phyloP scores from a whole-genome alignment of 2,113 vertebrate genomes.

The Tylochromis polylepis region DNA sequence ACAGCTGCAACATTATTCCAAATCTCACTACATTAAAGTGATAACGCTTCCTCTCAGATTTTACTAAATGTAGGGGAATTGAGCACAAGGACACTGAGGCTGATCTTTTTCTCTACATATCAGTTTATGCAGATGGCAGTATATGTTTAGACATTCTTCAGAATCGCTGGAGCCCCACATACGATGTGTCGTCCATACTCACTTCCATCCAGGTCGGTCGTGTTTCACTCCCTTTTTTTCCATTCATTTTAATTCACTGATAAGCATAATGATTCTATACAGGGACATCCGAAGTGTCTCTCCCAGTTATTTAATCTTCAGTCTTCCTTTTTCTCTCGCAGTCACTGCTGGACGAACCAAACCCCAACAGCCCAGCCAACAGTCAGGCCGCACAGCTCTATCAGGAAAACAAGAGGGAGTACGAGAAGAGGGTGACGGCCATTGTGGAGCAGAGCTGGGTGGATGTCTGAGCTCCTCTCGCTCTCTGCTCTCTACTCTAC shows the following conservation, averaged over 20 bases:
- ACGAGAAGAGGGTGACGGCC: slow-evolving; percentile 97
- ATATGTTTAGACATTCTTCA: slow-evolving; percentile 99
- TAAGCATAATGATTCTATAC: neutral
- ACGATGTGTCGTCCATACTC: slow-evolving; percentile 97
- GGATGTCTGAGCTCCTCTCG: slow-evolving; percentile 78
- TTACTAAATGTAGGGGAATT: no score
- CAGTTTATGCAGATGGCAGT: slow-evolving; percentile 98
- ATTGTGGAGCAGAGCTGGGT: slow-evolving; percentile 99
- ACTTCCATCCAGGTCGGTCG: slow-evolving; percentile 94
- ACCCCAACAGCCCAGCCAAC: slow-evolving; percentile 97
- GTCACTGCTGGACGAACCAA: slow-evolving; percentile 97
- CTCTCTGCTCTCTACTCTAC: neutral
- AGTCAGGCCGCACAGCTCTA: slow-evolving; percentile 98
- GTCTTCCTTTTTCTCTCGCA: slow-evolving; percentile 23
- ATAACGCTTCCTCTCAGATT: no score
- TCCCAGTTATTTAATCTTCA: neutral
- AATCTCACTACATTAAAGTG: no score
- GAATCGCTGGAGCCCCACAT: slow-evolving; percentile 98
- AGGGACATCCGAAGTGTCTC: neutral
- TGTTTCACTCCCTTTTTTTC: neutral
- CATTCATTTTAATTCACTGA: neutral
- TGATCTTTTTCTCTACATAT: neutral
- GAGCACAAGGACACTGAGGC: neutral
- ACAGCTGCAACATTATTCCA: no score
- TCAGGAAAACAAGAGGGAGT: slow-evolving; percentile 98